Evolutionary conservation across 2,888 invertebrate genomes (phyloP).

Genomic region (Pegoplata infirma): DNA sequence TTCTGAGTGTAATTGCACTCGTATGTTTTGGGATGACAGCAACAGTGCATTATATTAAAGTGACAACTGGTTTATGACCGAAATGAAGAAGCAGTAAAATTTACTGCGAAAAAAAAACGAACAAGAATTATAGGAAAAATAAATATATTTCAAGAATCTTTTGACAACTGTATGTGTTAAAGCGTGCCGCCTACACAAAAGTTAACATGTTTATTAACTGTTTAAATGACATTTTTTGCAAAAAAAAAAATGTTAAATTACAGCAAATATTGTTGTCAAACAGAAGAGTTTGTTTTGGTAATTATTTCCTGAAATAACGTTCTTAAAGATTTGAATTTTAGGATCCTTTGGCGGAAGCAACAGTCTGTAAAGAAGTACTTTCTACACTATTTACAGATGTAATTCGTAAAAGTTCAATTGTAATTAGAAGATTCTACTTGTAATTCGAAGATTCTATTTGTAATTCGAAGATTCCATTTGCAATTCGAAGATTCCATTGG

Average conservation of each 20-base stretch:
- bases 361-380: too few relatives aligned
- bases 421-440: too few relatives aligned
- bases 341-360: too few relatives aligned
- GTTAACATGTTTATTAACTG: constrained; percentile 51
- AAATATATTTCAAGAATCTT: constrained; percentile 8
- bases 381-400: too few relatives aligned
- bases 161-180: constrained; percentile 46
- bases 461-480: too few relatives aligned
- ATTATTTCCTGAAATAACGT: too few relatives aligned
- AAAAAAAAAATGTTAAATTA: constrained; percentile 1
- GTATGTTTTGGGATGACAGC: constrained; percentile 36
- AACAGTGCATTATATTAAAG: constrained; percentile 54
- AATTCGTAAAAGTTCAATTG: too few relatives aligned
- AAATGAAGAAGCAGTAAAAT: constrained; percentile 20
- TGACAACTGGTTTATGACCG: constrained; percentile 58
- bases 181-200: constrained; percentile 40
- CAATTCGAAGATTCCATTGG: too few relatives aligned
- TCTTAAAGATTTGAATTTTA: too few relatives aligned
- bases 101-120: constrained; percentile 17
- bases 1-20: constrained; percentile 41
- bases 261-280: too few relatives aligned
- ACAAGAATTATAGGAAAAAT: not conserved
- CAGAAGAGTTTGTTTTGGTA: too few relatives aligned
- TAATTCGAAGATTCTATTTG: too few relatives aligned
- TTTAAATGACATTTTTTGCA: constrained; percentile 39